Base-by-base conservation (phyloP, 2,797 vertebrate genomes). In the Hypotaenidia okinawae region DNA sequence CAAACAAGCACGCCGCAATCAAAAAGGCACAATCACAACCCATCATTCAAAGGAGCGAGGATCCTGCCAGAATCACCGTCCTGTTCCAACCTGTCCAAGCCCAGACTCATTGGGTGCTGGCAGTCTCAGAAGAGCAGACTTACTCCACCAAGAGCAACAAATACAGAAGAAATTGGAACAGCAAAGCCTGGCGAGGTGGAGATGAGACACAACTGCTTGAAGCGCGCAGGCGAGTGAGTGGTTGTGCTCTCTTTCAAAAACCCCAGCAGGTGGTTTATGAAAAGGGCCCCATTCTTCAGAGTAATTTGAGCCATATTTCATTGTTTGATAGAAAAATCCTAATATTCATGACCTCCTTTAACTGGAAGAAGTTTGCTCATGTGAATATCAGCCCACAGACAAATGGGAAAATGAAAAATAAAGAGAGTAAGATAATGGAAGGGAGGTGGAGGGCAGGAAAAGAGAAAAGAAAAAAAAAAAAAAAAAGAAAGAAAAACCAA, bases 251-350 rank as follows among this genome's bases (percentile, higher is more conserved):
- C 94, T 92, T 92, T 96, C 94, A 96, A 83, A 93, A 84, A 93
- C 52, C 0, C 91, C 93, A 93, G 95, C 95, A 94, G 93, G 95
- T 96, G 96, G 94, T 92, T 96, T 92, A 94, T 94, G 88, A 94
- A 96, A 97, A 96, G 88, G 70, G 88, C 90, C 83, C 90, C 94
- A 91, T 94, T 96, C 94, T 94, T 94, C 62, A 84, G 64, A 80
- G 93, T 94, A 96, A 96, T 95, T 93, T 96, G 95, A 96, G 95
- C 81, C 94, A 94, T 96, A 94, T 94, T 97, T 95, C 93, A 94
- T 94, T 95, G 95, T 97, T 94, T 87, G 90, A 68, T 55, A 93
- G 90, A 90, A 89, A 95, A 96, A 94, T 75, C 78, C 73, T 84
- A 94, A 96, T 95, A 96, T 95, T 96, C 95, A 95, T 94, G 93